Evolutionary conservation across 2,797 vertebrate species (phyloP), one percentile per base, ranked within the genome.

Genomic region (Acropternis orthonyx): DNA sequence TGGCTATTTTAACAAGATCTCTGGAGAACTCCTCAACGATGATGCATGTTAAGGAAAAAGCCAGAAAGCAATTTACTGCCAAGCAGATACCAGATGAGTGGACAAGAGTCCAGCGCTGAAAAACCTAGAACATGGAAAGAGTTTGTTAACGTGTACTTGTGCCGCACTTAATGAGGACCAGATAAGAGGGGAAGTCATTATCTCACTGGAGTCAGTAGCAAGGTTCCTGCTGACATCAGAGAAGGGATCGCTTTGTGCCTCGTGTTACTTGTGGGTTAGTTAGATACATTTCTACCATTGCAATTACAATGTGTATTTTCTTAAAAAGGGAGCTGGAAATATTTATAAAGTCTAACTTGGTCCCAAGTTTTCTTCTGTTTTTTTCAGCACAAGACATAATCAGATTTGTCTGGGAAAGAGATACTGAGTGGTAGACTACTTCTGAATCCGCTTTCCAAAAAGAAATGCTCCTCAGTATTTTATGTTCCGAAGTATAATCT

Each of bases 1-100:
- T 96, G 96, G 88, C 94, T 97, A 89, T 96, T 97, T 97, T 98
- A 98, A 97, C 95, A 97, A 98, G 97, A 73, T 97, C 96, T 97
- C 97, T 96, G 84, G 97, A 97, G 97, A 92, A 62, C 78, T 94
- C 66, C 89, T 97, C 86, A 91, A 28, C 6, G 12, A 81, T 94
- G 95, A 94, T 95, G 30, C 66, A 75, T 93, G 74, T 95, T 95
- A 86, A 95, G 83, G 61, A 77, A 79, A 91, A 92, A 94, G 51
- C 58, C 80, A 86, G 81, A 95, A 95, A 84, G 78, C 93, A 90
- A 72, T 94, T 96, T 96, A 41, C 19, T 66, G 59, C 74, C 46
- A 65, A 67, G 48, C 49, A 79, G 56, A 51, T 89, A 69, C 51
- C 51, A 52, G 56, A 90, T 77, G 71, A 76, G 41, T 61, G 41